Evolutionary conservation across 2,113 vertebrate species (phyloP).

Genomic region (Ophthalmolycus amberensis): DNA sequence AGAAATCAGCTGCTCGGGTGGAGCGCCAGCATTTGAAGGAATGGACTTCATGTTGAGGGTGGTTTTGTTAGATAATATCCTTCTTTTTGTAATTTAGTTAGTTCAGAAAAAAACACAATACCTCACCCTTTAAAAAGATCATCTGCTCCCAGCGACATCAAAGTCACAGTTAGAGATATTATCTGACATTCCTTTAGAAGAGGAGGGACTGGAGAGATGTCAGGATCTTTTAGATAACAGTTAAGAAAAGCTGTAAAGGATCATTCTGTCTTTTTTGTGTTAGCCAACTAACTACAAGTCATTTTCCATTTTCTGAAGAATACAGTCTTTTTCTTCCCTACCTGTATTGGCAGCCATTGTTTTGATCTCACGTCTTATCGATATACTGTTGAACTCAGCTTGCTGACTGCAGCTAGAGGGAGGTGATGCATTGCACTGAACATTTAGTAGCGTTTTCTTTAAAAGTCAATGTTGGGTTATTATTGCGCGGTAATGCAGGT

Average conservation of each 20-base stretch:
- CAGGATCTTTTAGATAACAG: too few relatives aligned
- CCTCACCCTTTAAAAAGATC: too few relatives aligned
- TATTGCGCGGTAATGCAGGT: not conserved
- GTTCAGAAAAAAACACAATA: not conserved
- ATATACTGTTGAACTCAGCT: not conserved
- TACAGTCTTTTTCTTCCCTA: not conserved
- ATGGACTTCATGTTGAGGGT: not conserved
- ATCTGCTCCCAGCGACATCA: too few relatives aligned
- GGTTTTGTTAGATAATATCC: not conserved
- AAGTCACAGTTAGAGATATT: too few relatives aligned
- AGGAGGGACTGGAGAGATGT: too few relatives aligned
- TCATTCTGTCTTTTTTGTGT: not conserved
- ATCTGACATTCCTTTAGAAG: too few relatives aligned
- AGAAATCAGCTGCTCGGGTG: constrained; percentile 42
- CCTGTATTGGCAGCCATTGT: not conserved
- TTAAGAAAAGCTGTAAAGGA: not conserved
- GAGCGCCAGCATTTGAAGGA: not conserved
- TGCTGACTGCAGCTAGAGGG: not conserved
- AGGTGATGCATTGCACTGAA: not conserved
- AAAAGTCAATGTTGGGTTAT: not conserved
- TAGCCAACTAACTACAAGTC: not conserved
- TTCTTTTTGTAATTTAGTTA: too few relatives aligned
- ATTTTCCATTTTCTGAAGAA: not conserved
- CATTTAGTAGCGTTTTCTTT: not conserved
- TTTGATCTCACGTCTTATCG: not conserved